Conservation (phyloP, 2,797 vertebrate genomes). For the Hippoglossus hippoglossus region DNA sequence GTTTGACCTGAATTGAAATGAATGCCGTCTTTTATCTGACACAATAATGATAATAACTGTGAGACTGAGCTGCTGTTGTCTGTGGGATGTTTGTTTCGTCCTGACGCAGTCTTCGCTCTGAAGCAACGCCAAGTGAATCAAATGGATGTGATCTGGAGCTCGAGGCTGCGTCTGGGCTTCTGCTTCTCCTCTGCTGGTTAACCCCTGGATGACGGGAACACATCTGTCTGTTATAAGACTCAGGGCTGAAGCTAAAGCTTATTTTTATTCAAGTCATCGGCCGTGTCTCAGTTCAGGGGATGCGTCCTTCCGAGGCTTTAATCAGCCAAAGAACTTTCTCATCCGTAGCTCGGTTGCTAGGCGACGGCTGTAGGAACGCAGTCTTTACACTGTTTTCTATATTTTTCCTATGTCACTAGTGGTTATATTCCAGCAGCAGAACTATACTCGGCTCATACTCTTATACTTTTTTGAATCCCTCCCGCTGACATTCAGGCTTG, state of each 20-base stretch:
- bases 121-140: conserved; percentile 4
- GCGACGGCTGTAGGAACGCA: no score
- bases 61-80: conserved; percentile 7
- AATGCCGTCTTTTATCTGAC: conserved; percentile 20
- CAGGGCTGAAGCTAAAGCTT: no score
- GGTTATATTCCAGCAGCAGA: background rate
- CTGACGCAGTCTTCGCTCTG: conserved; percentile 14
- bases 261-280: no score
- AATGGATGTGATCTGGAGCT: conserved; percentile 36
- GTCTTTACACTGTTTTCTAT: background rate
- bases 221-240: no score
- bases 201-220: background rate
- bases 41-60: background rate
- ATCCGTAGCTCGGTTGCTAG: no score
- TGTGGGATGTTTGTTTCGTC: conserved; percentile 32
- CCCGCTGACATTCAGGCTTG: conserved; percentile 35
- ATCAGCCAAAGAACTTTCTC: no score
- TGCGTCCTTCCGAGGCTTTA: no score
- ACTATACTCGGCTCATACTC: background rate
- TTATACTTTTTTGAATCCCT: background rate
- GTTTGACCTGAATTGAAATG: background rate
- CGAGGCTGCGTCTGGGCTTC: background rate
- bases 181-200: background rate
- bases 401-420: background rate
- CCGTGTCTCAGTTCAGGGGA: no score